phyloP scores from a whole-genome alignment of 2,113 vertebrate species.

The Odobenus rosmarus region DNA sequence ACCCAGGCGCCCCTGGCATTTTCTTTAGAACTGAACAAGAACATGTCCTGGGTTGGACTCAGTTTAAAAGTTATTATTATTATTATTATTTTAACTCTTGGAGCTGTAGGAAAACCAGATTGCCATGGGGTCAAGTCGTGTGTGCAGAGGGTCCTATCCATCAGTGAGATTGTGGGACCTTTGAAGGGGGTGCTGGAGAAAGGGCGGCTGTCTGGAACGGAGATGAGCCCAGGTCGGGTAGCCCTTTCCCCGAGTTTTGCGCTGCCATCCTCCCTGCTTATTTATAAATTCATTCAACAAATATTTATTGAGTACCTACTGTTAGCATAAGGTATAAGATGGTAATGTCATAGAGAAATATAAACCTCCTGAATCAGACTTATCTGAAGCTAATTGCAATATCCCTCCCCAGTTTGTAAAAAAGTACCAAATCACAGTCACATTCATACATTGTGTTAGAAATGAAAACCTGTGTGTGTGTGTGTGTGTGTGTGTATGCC shows the following conservation, averaged over 20 bases:
- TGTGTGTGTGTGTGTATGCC: not conserved
- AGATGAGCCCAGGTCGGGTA: not conserved
- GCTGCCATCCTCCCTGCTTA: no score
- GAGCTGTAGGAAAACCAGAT: not conserved
- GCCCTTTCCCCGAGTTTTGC: not conserved
- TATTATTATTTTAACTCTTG: not conserved
- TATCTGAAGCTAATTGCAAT: not conserved
- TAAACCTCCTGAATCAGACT: not conserved
- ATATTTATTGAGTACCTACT: not conserved
- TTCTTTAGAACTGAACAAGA: conserved; percentile 18
- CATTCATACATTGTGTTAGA: not conserved
- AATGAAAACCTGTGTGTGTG: not conserved
- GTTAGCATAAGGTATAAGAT: not conserved
- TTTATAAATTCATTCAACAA: not conserved
- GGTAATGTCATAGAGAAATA: not conserved
- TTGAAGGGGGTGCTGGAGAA: not conserved
- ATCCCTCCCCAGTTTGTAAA: not conserved
- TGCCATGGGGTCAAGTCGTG: no score
- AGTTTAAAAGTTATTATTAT: not conserved
- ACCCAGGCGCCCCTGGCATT: not conserved
- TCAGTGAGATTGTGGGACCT: not conserved
- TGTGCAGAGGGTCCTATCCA: not conserved
- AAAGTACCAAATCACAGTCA: not conserved
- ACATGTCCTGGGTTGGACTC: not conserved
- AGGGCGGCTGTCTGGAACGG: not conserved